These are phyloP conservation scores for Sciurus carolinensis DNA, from an alignment of 2,797 vertebrate species.

Conservation along the genomic window DNA sequence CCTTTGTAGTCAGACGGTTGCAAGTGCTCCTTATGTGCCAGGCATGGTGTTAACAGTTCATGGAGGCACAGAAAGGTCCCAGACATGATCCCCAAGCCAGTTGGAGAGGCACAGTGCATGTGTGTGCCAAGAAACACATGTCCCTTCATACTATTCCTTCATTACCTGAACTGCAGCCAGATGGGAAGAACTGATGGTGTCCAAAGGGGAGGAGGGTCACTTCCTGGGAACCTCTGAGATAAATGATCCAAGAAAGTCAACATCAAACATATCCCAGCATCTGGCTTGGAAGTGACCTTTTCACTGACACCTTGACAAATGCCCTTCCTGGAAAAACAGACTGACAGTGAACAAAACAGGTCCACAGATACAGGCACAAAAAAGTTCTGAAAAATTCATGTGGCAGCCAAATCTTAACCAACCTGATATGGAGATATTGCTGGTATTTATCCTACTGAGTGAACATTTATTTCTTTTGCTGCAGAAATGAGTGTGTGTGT, in stretches of 20 bases:
- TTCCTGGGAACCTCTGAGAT: neutral
- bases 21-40: neutral
- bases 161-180: constrained; percentile 15
- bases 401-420: constrained; percentile 41
- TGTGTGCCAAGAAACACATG: neutral
- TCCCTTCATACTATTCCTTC: neutral
- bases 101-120: neutral
- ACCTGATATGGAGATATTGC: neutral
- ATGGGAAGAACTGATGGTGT: neutral
- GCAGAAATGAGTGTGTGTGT: neutral
- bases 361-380: neutral
- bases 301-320: constrained; percentile 1
- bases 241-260: neutral
- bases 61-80: neutral
- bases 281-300: constrained; percentile 32
- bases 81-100: neutral
- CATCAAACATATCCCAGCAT: neutral
- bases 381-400: constrained; percentile 48
- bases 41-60: neutral
- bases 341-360: neutral
- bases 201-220: fast-evolving
- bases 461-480: neutral
- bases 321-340: constrained; percentile 19
- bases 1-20: neutral
- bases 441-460: neutral